These are phyloP conservation scores for Prosapia bicincta DNA, from an alignment of 2,888 invertebrate genomes.

Conservation along the genomic window DNA sequence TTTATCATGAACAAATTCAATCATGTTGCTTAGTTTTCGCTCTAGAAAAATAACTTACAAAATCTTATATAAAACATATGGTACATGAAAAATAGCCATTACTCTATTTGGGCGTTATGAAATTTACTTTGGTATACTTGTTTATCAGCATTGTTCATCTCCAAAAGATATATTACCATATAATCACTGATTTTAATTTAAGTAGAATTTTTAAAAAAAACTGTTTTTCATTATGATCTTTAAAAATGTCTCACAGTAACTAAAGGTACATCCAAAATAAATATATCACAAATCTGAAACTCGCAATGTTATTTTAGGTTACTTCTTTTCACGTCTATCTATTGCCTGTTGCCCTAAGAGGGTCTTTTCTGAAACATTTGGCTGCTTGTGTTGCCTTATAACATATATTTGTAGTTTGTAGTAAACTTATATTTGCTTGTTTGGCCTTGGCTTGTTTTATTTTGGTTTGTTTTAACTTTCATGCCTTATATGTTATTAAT, in stretches of 20 bases:
- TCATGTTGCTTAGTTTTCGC: no score
- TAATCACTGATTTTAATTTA: no score
- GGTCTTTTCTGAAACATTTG: conserved; percentile 67
- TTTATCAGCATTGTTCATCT: no score
- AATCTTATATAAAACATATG: no score
- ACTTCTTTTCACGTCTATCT: conserved; percentile 24
- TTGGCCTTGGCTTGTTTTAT: conserved; percentile 31
- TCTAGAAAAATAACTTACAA: no score
- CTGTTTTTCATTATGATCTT: neutral
- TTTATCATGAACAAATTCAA: no score
- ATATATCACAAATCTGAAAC: neutral
- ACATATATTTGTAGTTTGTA: conserved; percentile 35
- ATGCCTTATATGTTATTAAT: neutral
- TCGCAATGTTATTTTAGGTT: conserved; percentile 23
- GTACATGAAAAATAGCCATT: no score
- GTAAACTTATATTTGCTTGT: conserved; percentile 42
- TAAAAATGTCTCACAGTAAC: neutral
- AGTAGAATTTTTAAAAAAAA: no score
- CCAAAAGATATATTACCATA: no score
- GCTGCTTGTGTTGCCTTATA: conserved; percentile 41
- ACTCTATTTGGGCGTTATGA: no score
- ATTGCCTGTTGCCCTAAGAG: conserved; percentile 50
- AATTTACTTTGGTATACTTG: no score
- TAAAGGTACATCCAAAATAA: neutral
- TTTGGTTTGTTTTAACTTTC: neutral